Percentiles rank a stretch among this genome's conserved stretches.
phyloP scores from a whole-genome alignment of 2,113 vertebrate genomes.

The Corvus hawaiiensis region DNA sequence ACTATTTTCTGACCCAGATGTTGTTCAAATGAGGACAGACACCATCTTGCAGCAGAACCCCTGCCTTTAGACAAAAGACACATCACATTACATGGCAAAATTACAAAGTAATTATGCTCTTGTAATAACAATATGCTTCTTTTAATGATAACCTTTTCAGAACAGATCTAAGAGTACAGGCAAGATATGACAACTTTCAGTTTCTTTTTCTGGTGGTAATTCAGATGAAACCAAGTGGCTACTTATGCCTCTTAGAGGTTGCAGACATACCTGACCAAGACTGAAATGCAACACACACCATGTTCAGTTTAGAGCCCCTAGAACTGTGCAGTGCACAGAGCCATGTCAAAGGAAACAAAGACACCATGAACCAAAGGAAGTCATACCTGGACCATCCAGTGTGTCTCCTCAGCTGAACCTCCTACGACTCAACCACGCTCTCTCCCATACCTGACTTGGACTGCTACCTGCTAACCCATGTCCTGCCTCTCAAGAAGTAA shows the following conservation, averaged over 20 bases:
- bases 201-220: slow-evolving; percentile 13
- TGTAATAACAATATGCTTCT: background rate
- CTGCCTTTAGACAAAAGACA: background rate
- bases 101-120: background rate
- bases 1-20: slow-evolving; percentile 40
- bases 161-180: background rate
- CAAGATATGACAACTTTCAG: slow-evolving; percentile 11
- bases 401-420: background rate
- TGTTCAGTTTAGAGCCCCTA: background rate
- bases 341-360: background rate
- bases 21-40: background rate
- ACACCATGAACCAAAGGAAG: background rate
- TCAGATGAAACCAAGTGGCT: background rate
- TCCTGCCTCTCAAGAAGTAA: background rate
- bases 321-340: background rate
- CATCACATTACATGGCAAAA: background rate
- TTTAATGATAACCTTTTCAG: slow-evolving; percentile 19
- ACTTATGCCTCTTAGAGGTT: background rate
- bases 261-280: background rate
- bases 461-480: background rate
- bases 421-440: background rate
- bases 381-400: background rate
- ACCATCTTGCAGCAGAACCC: background rate
- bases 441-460: background rate
- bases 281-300: background rate